Conservation (phyloP, 1,140 invertebrate species). For the Pristionchus pacificus region DNA sequence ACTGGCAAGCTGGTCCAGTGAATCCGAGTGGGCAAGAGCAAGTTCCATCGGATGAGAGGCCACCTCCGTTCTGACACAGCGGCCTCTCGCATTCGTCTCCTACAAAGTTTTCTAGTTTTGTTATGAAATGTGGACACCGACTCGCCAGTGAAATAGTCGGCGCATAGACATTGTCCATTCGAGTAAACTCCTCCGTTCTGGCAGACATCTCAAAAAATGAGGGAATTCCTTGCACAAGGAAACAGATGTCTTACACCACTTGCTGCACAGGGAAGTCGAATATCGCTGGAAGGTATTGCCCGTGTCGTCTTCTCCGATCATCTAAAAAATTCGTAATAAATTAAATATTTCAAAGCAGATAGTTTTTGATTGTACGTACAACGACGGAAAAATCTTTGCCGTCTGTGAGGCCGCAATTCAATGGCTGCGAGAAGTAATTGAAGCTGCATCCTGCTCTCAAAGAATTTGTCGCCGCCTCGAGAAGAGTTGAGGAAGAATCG, state of each 20-base stretch:
- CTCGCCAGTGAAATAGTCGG: background rate
- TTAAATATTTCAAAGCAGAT: no score
- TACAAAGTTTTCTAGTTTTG: no score
- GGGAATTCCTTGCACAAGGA: no score
- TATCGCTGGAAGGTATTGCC: background rate
- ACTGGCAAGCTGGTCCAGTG: background rate
- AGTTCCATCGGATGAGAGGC: background rate
- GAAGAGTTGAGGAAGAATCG: background rate
- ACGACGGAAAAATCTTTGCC: background rate
- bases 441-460: background rate
- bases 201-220: no score
- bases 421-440: background rate
- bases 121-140: no score
- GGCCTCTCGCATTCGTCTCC: background rate
- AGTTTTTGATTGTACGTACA: background rate
- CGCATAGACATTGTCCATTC: background rate
- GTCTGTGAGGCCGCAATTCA: background rate
- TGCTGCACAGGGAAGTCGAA: background rate
- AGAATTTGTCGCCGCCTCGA: background rate
- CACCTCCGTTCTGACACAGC: background rate
- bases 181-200: background rate
- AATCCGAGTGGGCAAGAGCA: background rate
- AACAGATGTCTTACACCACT: background rate
- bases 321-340: no score
- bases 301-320: background rate